Conservation (phyloP, 2,888 invertebrate genomes). For the Ormyrus nitidulus region DNA sequence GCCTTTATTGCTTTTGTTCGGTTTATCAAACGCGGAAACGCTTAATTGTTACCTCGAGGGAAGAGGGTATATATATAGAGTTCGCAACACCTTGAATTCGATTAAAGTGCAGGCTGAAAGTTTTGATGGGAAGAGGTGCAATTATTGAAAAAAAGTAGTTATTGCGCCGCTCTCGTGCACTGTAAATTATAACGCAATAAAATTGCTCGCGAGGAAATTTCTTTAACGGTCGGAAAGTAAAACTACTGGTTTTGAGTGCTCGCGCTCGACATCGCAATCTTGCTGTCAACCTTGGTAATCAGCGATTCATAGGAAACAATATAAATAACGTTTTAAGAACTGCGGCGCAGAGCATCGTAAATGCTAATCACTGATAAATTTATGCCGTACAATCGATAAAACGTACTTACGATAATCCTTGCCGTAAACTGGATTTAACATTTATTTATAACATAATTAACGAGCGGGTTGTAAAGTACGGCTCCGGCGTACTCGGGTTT, state of each 20-base stretch:
- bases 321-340: slow-evolving; percentile 29
- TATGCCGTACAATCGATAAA: slow-evolving; percentile 34
- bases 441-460: slow-evolving; percentile 43
- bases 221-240: too few species aligned
- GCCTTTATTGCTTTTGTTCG: too few species aligned
- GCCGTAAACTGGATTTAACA: slow-evolving; percentile 28
- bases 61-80: too few species aligned
- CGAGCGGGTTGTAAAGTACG: slow-evolving; percentile 8
- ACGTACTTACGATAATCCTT: slow-evolving; percentile 10
- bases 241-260: too few species aligned
- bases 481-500: too few species aligned
- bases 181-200: background rate
- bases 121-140: too few species aligned
- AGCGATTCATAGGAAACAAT: background rate
- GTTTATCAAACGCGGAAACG: too few species aligned
- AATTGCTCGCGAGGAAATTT: background rate
- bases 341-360: background rate
- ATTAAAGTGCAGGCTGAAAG: too few species aligned
- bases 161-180: too few species aligned
- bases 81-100: too few species aligned
- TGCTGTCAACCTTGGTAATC: background rate
- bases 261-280: background rate
- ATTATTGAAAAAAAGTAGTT: too few species aligned
- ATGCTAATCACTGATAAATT: slow-evolving; percentile 29
- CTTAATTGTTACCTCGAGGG: too few species aligned